phyloP scores from a whole-genome alignment of 1,140 invertebrate genomes.

The Leptinotarsa defecta region DNA sequence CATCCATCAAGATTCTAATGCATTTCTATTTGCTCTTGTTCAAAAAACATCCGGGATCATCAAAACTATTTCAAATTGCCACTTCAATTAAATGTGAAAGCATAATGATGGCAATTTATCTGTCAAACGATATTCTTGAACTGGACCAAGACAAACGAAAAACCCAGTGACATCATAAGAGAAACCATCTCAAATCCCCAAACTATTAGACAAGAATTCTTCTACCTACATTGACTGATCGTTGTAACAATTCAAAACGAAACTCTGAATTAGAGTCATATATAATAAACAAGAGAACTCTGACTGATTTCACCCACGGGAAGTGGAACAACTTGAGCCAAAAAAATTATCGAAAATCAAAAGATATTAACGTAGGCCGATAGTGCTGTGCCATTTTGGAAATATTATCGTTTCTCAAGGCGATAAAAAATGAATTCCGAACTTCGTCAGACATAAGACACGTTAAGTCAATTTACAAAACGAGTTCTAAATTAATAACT shows the following conservation, averaged over 20 bases:
- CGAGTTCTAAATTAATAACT: neutral
- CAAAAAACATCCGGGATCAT: no score
- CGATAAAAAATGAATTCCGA: neutral
- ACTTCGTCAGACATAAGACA: conserved; percentile 1
- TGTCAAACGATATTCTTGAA: no score
- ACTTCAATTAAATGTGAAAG: no score
- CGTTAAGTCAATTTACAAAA: neutral
- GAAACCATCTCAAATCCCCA: neutral
- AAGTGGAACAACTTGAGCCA: neutral
- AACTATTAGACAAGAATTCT: neutral
- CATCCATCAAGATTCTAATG: no score
- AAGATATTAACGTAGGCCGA: neutral
- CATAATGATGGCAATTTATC: no score
- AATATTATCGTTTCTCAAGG: neutral
- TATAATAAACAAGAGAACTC: neutral
- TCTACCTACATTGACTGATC: neutral
- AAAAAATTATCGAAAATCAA: conserved; percentile 4
- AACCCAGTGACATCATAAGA: neutral
- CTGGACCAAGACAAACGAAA: no score
- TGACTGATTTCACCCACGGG: neutral
- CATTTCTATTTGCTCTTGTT: no score
- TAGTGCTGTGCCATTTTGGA: neutral
- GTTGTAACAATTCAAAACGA: neutral
- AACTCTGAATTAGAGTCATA: neutral
- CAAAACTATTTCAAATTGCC: no score